phyloP scores from a whole-genome alignment of 2,888 invertebrate species.

The Chirona hameri region DNA sequence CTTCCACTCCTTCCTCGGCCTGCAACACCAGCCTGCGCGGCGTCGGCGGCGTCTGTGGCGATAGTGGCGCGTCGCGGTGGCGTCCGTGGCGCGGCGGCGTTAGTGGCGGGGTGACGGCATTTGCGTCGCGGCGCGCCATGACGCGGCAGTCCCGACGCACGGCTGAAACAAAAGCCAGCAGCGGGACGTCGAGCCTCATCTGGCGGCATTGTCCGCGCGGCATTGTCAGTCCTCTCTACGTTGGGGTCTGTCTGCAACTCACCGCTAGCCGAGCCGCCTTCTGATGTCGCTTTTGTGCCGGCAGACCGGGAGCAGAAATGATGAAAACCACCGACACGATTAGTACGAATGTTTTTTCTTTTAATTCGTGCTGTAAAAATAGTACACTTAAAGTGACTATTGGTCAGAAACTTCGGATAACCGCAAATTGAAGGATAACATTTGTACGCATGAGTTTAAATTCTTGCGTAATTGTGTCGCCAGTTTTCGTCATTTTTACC shows the following conservation, averaged over 20 bases:
- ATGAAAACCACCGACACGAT: background rate
- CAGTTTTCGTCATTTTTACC: too few relatives aligned
- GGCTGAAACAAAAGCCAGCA: constrained; percentile 13
- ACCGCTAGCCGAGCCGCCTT: background rate
- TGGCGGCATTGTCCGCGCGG: background rate
- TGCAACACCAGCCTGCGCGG: background rate
- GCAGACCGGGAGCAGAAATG: background rate
- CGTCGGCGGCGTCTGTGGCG: background rate
- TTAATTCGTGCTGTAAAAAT: too few relatives aligned
- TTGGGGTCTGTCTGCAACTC: background rate
- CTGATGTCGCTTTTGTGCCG: background rate
- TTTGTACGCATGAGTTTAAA: too few relatives aligned
- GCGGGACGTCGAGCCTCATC: background rate
- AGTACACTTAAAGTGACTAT: too few relatives aligned
- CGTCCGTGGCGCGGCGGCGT: background rate
- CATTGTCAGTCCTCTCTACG: background rate
- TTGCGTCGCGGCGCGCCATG: too few relatives aligned
- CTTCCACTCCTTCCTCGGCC: too few relatives aligned
- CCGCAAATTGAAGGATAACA: too few relatives aligned
- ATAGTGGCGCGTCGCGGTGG: background rate
- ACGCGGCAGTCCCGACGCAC: background rate
- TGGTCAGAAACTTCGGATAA: too few relatives aligned
- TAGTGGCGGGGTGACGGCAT: background rate
- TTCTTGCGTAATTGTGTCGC: too few relatives aligned
- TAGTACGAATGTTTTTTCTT: too few relatives aligned